These are phyloP conservation scores for Sebastes reedi DNA, from an alignment of 2,797 vertebrate genomes.

Conservation along the genomic window DNA sequence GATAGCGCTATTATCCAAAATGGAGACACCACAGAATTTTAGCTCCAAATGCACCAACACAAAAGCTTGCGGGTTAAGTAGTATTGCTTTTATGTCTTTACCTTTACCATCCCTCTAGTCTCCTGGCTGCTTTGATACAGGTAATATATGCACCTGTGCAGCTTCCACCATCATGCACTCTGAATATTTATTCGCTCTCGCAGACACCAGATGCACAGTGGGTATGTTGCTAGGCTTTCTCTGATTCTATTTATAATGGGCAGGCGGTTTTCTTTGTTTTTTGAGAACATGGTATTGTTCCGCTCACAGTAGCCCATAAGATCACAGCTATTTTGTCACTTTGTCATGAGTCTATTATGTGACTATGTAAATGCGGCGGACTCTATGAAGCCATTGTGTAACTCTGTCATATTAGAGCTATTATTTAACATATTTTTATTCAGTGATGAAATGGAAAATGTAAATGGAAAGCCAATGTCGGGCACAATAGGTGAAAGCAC, in stretches of 20 bases:
- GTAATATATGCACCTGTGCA: conserved; percentile 84
- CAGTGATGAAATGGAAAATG: conserved; percentile 42
- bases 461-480: conserved; percentile 34
- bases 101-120: conserved; percentile 77
- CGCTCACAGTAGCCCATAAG: conserved; percentile 53
- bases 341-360: conserved; percentile 57
- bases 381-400: conserved; percentile 32
- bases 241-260: conserved; percentile 81
- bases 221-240: conserved; percentile 79
- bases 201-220: conserved; percentile 79
- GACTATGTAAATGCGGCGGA: conserved; percentile 37
- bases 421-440: conserved; percentile 44
- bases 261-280: conserved; percentile 67
- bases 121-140: conserved; percentile 79
- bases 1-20: conserved; percentile 71
- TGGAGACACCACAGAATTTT: conserved; percentile 60
- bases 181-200: conserved; percentile 81
- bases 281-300: conserved; percentile 61
- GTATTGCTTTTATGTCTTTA: conserved; percentile 79
- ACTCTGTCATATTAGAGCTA: conserved; percentile 44
- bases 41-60: conserved; percentile 67
- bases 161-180: conserved; percentile 75
- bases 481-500: conserved; percentile 45
- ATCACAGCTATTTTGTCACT: conserved; percentile 64
- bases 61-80: conserved; percentile 76